Percentiles rank a stretch among this genome's conserved stretches.
Evolutionary conservation across 2,797 vertebrate genomes (phyloP).

Genomic region (Todus mexicanus): DNA sequence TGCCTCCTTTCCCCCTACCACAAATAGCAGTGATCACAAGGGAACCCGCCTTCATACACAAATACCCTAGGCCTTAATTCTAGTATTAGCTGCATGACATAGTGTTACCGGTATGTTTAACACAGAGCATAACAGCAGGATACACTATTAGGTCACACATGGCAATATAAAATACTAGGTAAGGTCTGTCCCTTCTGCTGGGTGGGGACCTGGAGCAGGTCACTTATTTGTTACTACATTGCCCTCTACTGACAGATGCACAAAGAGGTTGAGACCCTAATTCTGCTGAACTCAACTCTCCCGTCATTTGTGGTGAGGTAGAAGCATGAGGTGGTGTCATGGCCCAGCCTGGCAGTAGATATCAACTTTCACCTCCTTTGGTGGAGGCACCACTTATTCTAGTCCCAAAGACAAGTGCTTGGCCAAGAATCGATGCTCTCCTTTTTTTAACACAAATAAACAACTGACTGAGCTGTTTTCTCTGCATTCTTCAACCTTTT

Average conservation of each 20-base stretch:
- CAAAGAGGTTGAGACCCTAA: background rate
- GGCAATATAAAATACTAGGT: conserved; percentile 6
- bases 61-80: conserved; percentile 47
- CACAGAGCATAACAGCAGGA: conserved; percentile 34
- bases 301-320: background rate
- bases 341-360: background rate
- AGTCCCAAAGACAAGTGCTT: background rate
- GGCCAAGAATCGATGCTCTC: background rate
- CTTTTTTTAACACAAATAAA: background rate
- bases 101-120: conserved; percentile 44
- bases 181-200: conserved; percentile 11
- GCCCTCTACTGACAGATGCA: conserved; percentile 61
- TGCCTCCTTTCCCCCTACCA: conserved; percentile 21
- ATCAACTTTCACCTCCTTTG: background rate
- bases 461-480: conserved; percentile 6
- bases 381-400: background rate
- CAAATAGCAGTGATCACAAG: conserved; percentile 44
- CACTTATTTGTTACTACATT: conserved; percentile 52
- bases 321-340: background rate
- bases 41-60: conserved; percentile 46
- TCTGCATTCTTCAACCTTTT: conserved; percentile 35
- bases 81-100: conserved; percentile 35
- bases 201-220: conserved; percentile 19
- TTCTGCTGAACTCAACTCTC: background rate
- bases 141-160: conserved; percentile 32